Conservation (phyloP, 2,888 invertebrate species). For the Amblyjoppa proteus region DNA sequence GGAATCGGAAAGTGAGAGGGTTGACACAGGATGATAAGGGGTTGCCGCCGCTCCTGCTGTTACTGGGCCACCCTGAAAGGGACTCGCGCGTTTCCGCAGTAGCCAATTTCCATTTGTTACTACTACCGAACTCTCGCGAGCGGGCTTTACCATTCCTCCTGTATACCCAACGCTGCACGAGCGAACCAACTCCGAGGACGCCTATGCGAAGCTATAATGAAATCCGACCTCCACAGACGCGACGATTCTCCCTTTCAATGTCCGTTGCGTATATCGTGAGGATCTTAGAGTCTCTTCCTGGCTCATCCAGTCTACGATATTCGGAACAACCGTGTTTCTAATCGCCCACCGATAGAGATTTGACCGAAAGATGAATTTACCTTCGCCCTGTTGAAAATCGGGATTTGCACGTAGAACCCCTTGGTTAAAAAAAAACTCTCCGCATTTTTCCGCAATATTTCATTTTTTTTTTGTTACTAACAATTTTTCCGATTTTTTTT, state of each 20-base stretch:
- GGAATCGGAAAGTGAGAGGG: conserved; percentile 28
- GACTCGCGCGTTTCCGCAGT: conserved; percentile 62
- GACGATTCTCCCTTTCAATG: neutral
- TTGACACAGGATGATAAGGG: conserved; percentile 41
- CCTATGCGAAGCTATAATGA: neutral
- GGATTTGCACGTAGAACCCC: neutral
- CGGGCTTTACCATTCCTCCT: conserved; percentile 19
- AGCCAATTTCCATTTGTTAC: conserved; percentile 73
- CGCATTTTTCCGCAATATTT: no score
- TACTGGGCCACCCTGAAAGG: neutral
- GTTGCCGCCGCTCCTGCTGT: conserved; percentile 19
- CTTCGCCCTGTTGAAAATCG: neutral
- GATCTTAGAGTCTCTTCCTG: neutral
- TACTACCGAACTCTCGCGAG: conserved; percentile 16
- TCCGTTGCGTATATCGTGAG: neutral
- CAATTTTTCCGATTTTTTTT: neutral
- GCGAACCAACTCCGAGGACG: neutral
- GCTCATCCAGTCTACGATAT: neutral
- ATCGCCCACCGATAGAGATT: neutral
- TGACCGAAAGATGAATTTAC: neutral
- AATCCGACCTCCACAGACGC: conserved; percentile 17
- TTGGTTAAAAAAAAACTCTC: neutral
- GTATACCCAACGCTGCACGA: neutral
- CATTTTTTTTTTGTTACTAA: no score
- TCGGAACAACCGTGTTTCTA: neutral